These are phyloP conservation scores for Oeneis ivallda DNA, from an alignment of 2,888 invertebrate species.

Conservation along the genomic window DNA sequence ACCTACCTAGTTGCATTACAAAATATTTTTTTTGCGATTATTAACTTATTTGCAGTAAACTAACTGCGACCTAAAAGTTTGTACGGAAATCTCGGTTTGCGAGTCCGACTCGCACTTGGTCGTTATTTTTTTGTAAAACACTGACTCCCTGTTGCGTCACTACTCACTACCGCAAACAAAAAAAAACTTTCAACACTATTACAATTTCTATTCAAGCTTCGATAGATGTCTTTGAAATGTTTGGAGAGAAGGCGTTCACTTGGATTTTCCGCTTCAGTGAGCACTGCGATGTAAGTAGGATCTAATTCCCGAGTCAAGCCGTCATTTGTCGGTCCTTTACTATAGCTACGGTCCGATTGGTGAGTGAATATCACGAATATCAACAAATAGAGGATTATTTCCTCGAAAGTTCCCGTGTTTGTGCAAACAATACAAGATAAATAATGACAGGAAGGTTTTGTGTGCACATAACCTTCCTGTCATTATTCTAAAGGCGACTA, in stretches of 20 bases:
- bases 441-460: slow-evolving; percentile 55
- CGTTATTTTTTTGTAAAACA: slow-evolving; percentile 3
- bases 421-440: slow-evolving; percentile 65
- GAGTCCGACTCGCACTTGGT: no score
- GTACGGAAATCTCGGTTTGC: no score
- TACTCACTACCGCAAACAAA: slow-evolving; percentile 53
- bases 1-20: no score
- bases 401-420: slow-evolving; percentile 58
- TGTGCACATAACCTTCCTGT: slow-evolving; percentile 48
- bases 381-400: slow-evolving; percentile 71
- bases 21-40: no score
- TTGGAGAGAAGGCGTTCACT: slow-evolving; percentile 45
- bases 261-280: slow-evolving; percentile 32
- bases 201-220: slow-evolving; percentile 14
- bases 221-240: slow-evolving; percentile 1
- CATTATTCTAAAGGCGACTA: slow-evolving; percentile 25
- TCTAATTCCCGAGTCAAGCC: slow-evolving; percentile 45
- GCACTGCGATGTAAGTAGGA: slow-evolving; percentile 17
- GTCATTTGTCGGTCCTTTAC: slow-evolving; percentile 40
- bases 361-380: slow-evolving; percentile 69
- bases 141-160: slow-evolving; percentile 50
- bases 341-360: slow-evolving; percentile 50
- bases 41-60: no score
- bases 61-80: no score
- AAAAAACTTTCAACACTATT: slow-evolving; percentile 57